A percentile compares a stretch with the other conserved stretches of the same genome.
Conservation (phyloP, 2,113 vertebrate genomes). For the Passer montanus region DNA sequence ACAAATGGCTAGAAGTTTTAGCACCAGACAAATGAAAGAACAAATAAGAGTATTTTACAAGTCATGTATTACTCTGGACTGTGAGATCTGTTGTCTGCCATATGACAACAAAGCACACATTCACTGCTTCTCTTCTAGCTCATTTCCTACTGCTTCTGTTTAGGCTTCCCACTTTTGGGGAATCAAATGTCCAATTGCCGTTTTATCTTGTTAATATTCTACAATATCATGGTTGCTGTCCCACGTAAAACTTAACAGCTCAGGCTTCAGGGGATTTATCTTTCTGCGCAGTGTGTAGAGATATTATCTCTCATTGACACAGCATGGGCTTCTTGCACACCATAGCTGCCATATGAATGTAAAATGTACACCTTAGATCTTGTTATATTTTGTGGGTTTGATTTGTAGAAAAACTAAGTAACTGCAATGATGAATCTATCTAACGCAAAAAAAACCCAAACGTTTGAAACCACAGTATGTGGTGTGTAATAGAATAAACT, state of each 20-base stretch:
- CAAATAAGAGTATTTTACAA: not conserved
- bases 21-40: not conserved
- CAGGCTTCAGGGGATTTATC: not conserved
- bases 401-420: not conserved
- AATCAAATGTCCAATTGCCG: not conserved
- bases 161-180: not conserved
- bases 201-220: not conserved
- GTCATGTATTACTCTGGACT: rapidly evolving
- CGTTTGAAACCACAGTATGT: not conserved
- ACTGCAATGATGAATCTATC: not conserved
- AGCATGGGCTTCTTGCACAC: not conserved
- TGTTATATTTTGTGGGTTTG: not conserved
- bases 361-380: not conserved
- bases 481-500: not conserved
- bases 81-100: not conserved
- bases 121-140: not conserved
- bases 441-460: not conserved
- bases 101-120: not conserved
- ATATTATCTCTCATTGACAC: not conserved
- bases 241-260: not conserved
- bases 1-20: not conserved
- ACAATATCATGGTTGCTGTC: not conserved
- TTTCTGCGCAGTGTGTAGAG: not conserved
- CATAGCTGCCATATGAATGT: not conserved
- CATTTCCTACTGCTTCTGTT: not conserved